A percentile compares a stretch with the other conserved stretches of the same genome.
Conservation (phyloP, 2,888 invertebrate species). For the Leptopterna dolabrata region DNA sequence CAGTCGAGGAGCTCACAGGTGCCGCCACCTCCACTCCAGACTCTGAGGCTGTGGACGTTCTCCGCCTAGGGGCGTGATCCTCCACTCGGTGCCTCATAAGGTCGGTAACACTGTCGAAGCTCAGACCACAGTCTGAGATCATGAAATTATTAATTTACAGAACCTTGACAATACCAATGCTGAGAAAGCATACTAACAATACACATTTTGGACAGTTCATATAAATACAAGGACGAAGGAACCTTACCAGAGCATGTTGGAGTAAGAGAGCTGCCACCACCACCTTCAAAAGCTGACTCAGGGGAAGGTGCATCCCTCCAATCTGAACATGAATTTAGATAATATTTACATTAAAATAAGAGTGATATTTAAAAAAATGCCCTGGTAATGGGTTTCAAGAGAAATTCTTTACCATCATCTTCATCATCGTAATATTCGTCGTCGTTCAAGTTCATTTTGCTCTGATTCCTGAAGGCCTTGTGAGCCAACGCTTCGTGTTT, state of each 20-base stretch:
- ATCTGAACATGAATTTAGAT: constrained; percentile 31
- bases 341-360: neutral
- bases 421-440: constrained; percentile 54
- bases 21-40: neutral
- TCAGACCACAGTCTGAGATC: constrained; percentile 62
- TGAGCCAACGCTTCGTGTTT: constrained; percentile 58
- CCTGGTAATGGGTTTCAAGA: too few species aligned
- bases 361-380: too few species aligned
- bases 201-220: too few species aligned
- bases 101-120: constrained; percentile 61
- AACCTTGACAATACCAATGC: neutral
- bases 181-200: constrained; percentile 1
- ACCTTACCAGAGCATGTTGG: constrained; percentile 54
- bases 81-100: constrained; percentile 61
- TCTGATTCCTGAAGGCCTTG: constrained; percentile 39
- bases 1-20: neutral
- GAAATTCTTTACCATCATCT: constrained; percentile 5
- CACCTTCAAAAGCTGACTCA: constrained; percentile 43
- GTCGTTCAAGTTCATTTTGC: neutral
- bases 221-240: too few species aligned
- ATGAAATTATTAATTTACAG: neutral
- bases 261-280: constrained; percentile 20
- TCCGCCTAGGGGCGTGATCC: constrained; percentile 55
- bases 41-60: constrained; percentile 22
- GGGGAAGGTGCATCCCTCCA: constrained; percentile 58